Conservation (phyloP, 1,140 invertebrate species). For the Listronotus oregonensis region DNA sequence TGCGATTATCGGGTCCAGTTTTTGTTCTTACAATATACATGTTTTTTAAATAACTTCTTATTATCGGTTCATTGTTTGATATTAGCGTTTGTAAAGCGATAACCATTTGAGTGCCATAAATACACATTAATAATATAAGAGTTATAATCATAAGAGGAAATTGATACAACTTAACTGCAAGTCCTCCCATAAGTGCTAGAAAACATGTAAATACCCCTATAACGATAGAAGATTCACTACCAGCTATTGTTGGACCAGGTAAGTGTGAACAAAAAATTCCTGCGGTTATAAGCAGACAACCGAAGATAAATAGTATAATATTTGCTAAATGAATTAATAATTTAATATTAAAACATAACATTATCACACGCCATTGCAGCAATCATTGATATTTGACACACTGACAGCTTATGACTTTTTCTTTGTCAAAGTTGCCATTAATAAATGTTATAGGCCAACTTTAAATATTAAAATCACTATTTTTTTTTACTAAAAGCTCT, state of each 20-base stretch:
- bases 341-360: too few species aligned
- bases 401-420: too few species aligned
- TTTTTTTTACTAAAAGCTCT: too few species aligned
- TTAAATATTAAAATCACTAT: too few species aligned
- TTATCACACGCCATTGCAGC: too few species aligned
- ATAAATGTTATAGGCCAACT: too few species aligned
- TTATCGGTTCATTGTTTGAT: neutral
- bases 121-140: constrained; percentile 6
- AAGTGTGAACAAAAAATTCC: constrained; percentile 7
- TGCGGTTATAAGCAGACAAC: neutral
- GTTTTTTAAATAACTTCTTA: constrained; percentile 8
- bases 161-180: constrained; percentile 7
- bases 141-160: constrained; percentile 5
- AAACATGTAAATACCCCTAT: constrained; percentile 4
- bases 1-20: neutral
- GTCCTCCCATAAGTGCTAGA: neutral
- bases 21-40: constrained; percentile 4
- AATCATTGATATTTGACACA: too few species aligned
- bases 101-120: constrained; percentile 6
- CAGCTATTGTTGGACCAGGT: constrained; percentile 5
- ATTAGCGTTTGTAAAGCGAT: neutral
- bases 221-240: neutral
- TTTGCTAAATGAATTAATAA: too few species aligned
- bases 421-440: too few species aligned
- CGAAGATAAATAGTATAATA: too few species aligned